These are phyloP conservation scores for Linnaemya tessellans DNA, from an alignment of 2,888 invertebrate genomes.

Conservation along the genomic window DNA sequence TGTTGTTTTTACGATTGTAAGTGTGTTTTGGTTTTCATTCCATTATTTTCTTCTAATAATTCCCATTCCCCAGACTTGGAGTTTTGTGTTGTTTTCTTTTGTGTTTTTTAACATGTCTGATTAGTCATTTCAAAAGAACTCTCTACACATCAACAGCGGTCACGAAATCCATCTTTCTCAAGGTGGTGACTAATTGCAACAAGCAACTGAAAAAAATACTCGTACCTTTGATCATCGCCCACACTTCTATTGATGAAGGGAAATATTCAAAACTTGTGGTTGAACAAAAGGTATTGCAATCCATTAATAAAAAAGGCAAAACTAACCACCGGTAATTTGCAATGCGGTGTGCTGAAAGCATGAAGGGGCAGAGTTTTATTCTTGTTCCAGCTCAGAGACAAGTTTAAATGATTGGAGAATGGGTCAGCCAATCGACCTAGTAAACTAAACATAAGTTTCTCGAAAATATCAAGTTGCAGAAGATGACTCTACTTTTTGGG, in stretches of 20 bases:
- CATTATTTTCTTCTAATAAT: conserved; percentile 37
- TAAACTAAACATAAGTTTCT: too few species aligned
- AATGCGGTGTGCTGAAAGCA: not conserved
- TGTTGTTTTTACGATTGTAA: conserved; percentile 53
- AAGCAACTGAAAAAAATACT: conserved; percentile 9
- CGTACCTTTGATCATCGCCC: not conserved
- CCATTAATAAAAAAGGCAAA: not conserved
- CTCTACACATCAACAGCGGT: conserved; percentile 46
- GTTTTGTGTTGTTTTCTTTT: conserved; percentile 22
- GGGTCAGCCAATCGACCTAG: too few species aligned
- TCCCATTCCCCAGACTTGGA: conserved; percentile 41
- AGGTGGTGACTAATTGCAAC: conserved; percentile 66
- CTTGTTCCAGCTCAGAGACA: too few species aligned
- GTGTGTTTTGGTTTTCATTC: conserved; percentile 36
- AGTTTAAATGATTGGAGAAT: too few species aligned
- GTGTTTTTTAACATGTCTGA: conserved; percentile 55
- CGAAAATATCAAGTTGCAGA: too few species aligned
- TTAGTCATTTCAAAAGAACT: conserved; percentile 69
- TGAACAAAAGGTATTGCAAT: conserved; percentile 32
- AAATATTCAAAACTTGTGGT: conserved; percentile 44
- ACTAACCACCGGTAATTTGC: conserved; percentile 37
- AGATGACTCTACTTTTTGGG: too few species aligned
- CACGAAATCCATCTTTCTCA: conserved; percentile 30
- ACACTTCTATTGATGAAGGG: conserved; percentile 11
- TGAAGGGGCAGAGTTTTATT: not conserved